Percentiles rank a stretch among this genome's conserved stretches.
Evolutionary conservation across 2,113 vertebrate species (phyloP).

Genomic region (Ceyx melanurus): DNA sequence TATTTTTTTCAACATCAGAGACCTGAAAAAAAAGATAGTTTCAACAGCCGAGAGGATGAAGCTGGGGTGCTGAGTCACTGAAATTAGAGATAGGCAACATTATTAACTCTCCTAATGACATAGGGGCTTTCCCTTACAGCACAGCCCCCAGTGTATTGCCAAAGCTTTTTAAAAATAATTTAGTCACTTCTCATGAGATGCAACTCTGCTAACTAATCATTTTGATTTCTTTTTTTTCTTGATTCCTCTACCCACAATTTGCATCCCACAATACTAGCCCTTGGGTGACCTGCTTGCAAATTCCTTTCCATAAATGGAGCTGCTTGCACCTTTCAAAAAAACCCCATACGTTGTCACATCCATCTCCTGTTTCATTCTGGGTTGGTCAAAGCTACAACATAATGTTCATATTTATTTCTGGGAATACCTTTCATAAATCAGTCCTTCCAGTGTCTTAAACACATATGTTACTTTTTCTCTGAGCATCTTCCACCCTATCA

Average conservation of each 20-base stretch:
- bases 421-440: constrained; percentile 30
- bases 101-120: not conserved
- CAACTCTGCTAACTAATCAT: not conserved
- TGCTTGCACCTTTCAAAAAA: not conserved
- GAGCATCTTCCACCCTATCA: constrained; percentile 26
- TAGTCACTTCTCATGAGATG: not conserved
- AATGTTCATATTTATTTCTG: constrained; percentile 26
- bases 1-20: not conserved
- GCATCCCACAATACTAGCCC: not conserved
- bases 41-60: not conserved
- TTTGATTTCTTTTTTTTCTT: not conserved
- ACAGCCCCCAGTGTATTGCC: not conserved
- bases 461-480: not conserved
- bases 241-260: not conserved
- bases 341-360: not conserved
- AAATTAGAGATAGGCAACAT: not conserved
- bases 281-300: constrained; percentile 16
- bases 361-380: not conserved
- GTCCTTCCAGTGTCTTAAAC: constrained; percentile 3
- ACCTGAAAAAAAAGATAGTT: not conserved
- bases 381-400: not conserved
- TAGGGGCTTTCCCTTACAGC: not conserved
- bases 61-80: not conserved
- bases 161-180: constrained; percentile 18
- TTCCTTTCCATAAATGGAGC: constrained; percentile 22